Evolutionary conservation across 2,113 vertebrate species (phyloP), one percentile per base, ranked within the genome.

Genomic region (Zosterops japonicus): DNA sequence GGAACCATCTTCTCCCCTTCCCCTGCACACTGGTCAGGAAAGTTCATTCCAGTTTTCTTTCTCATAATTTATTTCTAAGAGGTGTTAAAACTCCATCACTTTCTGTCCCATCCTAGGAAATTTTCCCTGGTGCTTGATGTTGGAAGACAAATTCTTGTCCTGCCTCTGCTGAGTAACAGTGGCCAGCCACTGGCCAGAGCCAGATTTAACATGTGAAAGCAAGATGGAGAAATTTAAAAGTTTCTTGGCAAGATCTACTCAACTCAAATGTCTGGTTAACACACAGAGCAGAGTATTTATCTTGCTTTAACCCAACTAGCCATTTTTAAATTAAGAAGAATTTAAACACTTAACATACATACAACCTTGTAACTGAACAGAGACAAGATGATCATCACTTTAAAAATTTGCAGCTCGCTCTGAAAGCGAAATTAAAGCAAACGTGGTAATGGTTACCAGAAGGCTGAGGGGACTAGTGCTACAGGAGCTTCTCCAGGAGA

Each of bases 71-170:
- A 52, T 63, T 68, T 55, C 23, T 25, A 64, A 64, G 22, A 79
- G 29, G 61, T 31, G 4, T 41, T 8, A 69, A 44, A 59, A 81
- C 11, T 2, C 0, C 1, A 12, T 46, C 15, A 25, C 16, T 57
- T 78, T 44, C 63, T 47, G 27, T 8, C 19, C 31, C 11, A 14
- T 65, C 25, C 9, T 16, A 42, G 47, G 18, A 31, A 35, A 22
- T 56, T 39, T 8, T 47, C 87, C 44, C 42, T 70, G 25, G 33
- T 94, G 39, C 20, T 76, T 11, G 4, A 53, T 55, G 28, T 39
- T 72, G 59, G 7, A 49, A 5, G 33, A 44, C 0, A 1, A 83
- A 69, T 70, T 70, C 33, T 61, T 31, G 35, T 44, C 35, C n/a
- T 61, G 46, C 39, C 44, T 61, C 27, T n/a, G 29, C 56, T 57